Conservation (phyloP, 2,888 invertebrate species). For the Peribatodes rhomboidaria region DNA sequence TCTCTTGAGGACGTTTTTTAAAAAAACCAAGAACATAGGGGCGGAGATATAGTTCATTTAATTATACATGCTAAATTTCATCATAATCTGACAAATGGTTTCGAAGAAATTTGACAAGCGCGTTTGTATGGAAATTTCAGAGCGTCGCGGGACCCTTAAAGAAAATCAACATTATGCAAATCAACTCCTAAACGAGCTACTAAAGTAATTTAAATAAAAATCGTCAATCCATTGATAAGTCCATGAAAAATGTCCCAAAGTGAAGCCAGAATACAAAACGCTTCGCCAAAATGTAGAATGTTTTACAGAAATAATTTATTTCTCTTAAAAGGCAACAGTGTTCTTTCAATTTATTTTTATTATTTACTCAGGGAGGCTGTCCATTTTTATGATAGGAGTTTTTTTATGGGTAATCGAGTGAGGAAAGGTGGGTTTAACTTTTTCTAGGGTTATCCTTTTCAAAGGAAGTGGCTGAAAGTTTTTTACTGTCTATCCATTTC, state of each 20-base stretch:
- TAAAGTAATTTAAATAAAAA: slow-evolving; percentile 2
- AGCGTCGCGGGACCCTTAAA: too few relatives aligned
- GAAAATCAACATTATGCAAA: neutral
- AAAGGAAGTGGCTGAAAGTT: slow-evolving; percentile 20
- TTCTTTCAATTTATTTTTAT: slow-evolving; percentile 37
- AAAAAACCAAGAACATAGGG: too few relatives aligned
- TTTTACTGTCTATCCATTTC: slow-evolving; percentile 9
- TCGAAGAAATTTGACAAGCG: too few relatives aligned
- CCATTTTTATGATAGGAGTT: slow-evolving; percentile 37
- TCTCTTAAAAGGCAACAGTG: slow-evolving; percentile 23
- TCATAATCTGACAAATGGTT: too few relatives aligned
- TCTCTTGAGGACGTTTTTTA: too few relatives aligned
- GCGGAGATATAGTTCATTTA: too few relatives aligned
- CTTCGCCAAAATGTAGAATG: slow-evolving; percentile 16
- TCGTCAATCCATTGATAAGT: neutral
- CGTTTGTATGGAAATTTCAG: too few relatives aligned
- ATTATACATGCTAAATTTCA: too few relatives aligned
- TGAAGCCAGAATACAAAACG: slow-evolving; percentile 8
- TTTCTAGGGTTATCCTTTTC: slow-evolving; percentile 21
- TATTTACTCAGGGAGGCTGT: slow-evolving; percentile 34
- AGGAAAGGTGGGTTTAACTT: slow-evolving; percentile 17
- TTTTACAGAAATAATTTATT: slow-evolving; percentile 28
- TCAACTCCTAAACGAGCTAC: neutral
- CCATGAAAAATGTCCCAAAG: slow-evolving; percentile 12
- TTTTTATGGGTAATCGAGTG: slow-evolving; percentile 35